Conservation (phyloP, 2,113 vertebrate genomes). For the Peromyscus polionotus region DNA sequence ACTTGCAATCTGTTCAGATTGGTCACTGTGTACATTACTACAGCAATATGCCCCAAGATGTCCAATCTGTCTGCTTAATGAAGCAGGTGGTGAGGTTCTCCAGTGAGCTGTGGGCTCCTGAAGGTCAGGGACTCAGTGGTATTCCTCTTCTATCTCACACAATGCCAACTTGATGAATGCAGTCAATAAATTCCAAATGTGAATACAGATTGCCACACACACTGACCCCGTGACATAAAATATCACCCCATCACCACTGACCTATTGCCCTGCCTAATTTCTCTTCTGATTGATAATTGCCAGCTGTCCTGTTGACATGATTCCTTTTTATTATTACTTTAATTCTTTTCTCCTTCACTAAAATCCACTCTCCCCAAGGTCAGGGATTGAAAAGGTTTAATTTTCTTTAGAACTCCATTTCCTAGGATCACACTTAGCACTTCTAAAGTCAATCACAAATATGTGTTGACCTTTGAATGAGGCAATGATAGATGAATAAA, state of each 20-base stretch:
- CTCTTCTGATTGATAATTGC: conserved; percentile 27
- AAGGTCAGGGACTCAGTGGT: conserved; percentile 39
- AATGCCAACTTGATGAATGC: conserved; percentile 15
- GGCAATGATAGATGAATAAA: not conserved
- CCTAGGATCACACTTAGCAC: not conserved
- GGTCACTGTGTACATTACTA: conserved; percentile 62
- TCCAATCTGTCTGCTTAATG: conserved; percentile 72
- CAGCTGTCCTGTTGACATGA: not conserved
- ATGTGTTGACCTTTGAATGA: not conserved
- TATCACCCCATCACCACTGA: not conserved
- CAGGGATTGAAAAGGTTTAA: not conserved
- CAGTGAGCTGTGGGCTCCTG: conserved; percentile 52
- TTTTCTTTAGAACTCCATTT: not conserved
- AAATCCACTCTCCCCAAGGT: not conserved
- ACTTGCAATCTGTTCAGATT: conserved; percentile 76
- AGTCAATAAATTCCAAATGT: conserved; percentile 44
- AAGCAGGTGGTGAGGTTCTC: conserved; percentile 66
- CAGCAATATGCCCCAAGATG: conserved; percentile 60
- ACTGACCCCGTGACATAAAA: not conserved
- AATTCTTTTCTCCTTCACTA: not conserved
- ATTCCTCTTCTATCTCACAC: conserved; percentile 11
- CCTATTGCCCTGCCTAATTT: conserved; percentile 16
- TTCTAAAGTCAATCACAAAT: conserved; percentile 5
- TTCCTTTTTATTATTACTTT: conserved; percentile 41
- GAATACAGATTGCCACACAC: not conserved